phyloP scores from a whole-genome alignment of 2,797 vertebrate species.

The Pangasius mekongensis region DNA sequence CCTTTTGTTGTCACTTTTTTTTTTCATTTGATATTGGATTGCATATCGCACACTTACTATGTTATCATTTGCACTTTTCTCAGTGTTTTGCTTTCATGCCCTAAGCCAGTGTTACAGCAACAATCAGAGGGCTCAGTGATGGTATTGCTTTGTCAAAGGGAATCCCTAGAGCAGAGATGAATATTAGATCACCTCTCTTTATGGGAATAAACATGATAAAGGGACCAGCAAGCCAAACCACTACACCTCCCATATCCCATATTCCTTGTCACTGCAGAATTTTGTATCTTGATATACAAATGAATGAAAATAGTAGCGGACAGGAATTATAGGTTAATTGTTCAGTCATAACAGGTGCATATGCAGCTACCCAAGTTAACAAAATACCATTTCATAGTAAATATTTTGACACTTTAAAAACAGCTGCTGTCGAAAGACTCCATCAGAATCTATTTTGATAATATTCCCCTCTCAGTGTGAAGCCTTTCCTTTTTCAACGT shows the following conservation, averaged over 20 bases:
- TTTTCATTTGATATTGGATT: slow-evolving; percentile 61
- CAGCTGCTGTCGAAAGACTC: slow-evolving; percentile 20
- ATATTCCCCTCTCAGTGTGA: slow-evolving; percentile 19
- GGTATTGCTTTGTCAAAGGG: slow-evolving; percentile 67
- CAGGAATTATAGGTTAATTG: slow-evolving; percentile 27
- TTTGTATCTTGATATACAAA: not conserved
- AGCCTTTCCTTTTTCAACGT: slow-evolving; percentile 6
- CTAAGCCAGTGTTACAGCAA: slow-evolving; percentile 41
- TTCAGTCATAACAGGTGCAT: slow-evolving; percentile 5
- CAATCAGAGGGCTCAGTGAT: slow-evolving; percentile 44
- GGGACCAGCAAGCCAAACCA: slow-evolving; percentile 66
- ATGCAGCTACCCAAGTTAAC: slow-evolving; percentile 1
- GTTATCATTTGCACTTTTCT: slow-evolving; percentile 45
- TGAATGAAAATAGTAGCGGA: slow-evolving; percentile 3
- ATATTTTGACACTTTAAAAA: slow-evolving; percentile 19
- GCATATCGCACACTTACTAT: slow-evolving; percentile 63
- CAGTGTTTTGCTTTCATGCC: slow-evolving; percentile 52
- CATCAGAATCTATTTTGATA: slow-evolving; percentile 12
- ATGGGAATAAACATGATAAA: slow-evolving; percentile 67
- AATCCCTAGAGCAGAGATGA: slow-evolving; percentile 71
- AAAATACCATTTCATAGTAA: slow-evolving; percentile 14
- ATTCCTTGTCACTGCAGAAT: not conserved
- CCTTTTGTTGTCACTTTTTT: slow-evolving; percentile 37
- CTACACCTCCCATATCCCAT: not conserved
- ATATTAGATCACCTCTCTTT: slow-evolving; percentile 70